Evolutionary conservation across 2,888 invertebrate species (phyloP).

Genomic region (Dasypogon diadema): DNA sequence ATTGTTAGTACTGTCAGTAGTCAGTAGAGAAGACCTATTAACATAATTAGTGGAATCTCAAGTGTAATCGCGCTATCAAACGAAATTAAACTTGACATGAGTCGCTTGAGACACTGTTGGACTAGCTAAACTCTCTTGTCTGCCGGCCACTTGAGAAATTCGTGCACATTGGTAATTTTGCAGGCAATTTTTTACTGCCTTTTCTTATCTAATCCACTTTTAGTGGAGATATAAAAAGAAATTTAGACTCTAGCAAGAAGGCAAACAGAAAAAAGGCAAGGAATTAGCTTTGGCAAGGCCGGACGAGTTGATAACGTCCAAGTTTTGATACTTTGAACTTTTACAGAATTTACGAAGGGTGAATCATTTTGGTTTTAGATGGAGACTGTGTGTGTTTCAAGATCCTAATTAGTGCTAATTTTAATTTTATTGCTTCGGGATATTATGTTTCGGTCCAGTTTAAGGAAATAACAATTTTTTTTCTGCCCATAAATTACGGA

Average conservation of each 20-base stretch:
- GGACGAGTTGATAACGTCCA: not conserved
- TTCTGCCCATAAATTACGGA: too few species aligned
- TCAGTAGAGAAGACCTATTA: constrained; percentile 17
- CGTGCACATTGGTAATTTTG: not conserved
- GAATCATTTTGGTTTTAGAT: too few species aligned
- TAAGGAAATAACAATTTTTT: too few species aligned
- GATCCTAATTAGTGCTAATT: too few species aligned
- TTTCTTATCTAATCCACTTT: constrained; percentile 13
- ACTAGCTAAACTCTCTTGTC: not conserved
- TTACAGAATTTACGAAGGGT: not conserved
- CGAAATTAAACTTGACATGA: constrained; percentile 44
- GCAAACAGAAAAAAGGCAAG: not conserved
- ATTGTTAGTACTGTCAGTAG: too few species aligned
- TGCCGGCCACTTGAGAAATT: not conserved
- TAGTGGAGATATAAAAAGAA: not conserved
- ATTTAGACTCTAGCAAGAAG: not conserved
- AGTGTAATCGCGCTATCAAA: constrained; percentile 29
- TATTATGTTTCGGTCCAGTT: too few species aligned
- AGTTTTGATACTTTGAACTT: not conserved
- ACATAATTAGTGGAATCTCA: constrained; percentile 40
- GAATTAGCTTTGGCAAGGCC: not conserved
- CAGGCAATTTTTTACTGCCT: not conserved
- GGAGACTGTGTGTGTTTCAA: too few species aligned
- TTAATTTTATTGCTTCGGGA: too few species aligned
- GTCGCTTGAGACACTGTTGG: not conserved